phyloP scores from a whole-genome alignment of 2,113 vertebrate species.

The Girardinichthys multiradiatus region DNA sequence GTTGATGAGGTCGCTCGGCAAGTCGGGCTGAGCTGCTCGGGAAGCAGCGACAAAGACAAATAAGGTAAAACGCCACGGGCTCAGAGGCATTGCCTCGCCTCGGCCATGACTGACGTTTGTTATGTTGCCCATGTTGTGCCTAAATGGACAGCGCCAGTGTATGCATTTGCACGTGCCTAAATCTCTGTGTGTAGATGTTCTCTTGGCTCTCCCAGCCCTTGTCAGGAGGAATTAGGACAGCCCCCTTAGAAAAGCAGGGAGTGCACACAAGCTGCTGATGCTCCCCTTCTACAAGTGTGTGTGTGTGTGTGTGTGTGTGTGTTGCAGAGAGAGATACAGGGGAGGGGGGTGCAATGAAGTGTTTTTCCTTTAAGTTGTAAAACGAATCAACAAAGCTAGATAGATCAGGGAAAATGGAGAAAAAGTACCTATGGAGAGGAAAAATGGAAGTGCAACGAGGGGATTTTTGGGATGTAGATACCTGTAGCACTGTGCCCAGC shows the following conservation, averaged over 20 bases:
- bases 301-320: conserved; percentile 23
- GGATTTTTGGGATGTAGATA: conserved; percentile 14
- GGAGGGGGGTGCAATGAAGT: neutral
- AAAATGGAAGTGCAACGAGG: neutral
- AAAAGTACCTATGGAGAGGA: neutral
- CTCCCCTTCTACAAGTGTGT: conserved; percentile 39
- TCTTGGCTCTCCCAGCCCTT: conserved; percentile 76
- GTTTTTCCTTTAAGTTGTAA: conserved; percentile 30
- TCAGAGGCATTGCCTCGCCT: conserved; percentile 31
- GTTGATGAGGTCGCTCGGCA: conserved; percentile 13
- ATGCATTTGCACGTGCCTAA: conserved; percentile 8
- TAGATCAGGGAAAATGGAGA: conserved; percentile 11
- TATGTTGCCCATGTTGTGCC: conserved; percentile 24
- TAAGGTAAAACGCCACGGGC: conserved; percentile 62
- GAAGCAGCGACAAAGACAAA: conserved; percentile 59
- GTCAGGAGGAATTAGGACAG: conserved; percentile 83
- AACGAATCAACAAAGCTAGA: conserved; percentile 8
- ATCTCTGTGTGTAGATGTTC: conserved; percentile 55
- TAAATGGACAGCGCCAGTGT: conserved; percentile 23
- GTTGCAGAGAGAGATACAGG: neutral
- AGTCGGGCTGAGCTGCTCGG: conserved; percentile 40
- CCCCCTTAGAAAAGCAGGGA: conserved; percentile 60
- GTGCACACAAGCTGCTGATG: conserved; percentile 70
- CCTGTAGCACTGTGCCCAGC: conserved; percentile 43
- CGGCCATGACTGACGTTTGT: conserved; percentile 36